Evolutionary conservation across 2,888 invertebrate genomes (phyloP), one percentile per base, ranked within the genome.

Genomic region (Netelia inedita): DNA sequence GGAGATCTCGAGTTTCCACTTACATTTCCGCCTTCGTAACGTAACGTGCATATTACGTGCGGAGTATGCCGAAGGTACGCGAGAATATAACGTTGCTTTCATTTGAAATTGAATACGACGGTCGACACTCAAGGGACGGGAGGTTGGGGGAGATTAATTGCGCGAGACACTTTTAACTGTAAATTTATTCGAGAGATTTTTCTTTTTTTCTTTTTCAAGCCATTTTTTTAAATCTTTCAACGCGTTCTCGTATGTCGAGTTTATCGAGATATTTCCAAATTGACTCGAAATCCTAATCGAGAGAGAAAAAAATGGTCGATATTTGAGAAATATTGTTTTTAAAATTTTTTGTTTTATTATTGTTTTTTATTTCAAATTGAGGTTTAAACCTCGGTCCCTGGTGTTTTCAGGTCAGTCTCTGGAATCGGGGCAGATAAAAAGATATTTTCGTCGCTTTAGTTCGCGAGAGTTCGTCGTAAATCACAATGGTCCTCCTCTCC

Each of bases 11-110:
- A 69, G 73, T 84, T 81, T 81, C 78, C 73, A 72, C 69, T 84
- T 69, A 80, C 68, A 76, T 81, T 84, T 84, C 81, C 84, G 68
- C 69, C 35, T 84, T 78, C 76, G 61, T 76, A 76, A 76, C 55
- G 10, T 19, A 41, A 72, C 69, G 55, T 23, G n/a, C 66, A 46
- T 79, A 63, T 55, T 63, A 50, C n/a, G 6, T 5, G 76, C 23
- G 9, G 41, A 61, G 35, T 50, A 78, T 53, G 55, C 28, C 28
- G n/a, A 50, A 14, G 23, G 28, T 41, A 35, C 16, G 41, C 68
- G 53, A 59, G 28, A 19, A n/a, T 61, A 61, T 68, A 11, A 57
- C 23, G 50, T 50, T 28, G 41, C 61, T 61, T 19, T 16, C 46
- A 61, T 57, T 46, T 76, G 73, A 65, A 68, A 78, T 72, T 74